Evolutionary conservation across 2,113 vertebrate species (phyloP).

Genomic region (Ia io): DNA sequence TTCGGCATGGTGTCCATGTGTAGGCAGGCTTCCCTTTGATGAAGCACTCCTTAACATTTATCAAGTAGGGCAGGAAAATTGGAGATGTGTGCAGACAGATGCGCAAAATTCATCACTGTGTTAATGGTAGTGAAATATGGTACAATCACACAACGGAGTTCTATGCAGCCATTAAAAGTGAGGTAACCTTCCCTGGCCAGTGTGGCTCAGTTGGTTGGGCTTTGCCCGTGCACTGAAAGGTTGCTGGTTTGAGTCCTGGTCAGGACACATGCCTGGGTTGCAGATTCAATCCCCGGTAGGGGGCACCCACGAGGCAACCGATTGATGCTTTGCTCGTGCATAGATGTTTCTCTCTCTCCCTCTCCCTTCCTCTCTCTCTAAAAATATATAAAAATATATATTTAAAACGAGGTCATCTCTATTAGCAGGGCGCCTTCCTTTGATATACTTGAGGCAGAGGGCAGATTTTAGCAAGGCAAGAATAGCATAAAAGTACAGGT

Average conservation of each 20-base stretch:
- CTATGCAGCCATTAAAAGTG: not conserved
- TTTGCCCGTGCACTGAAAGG: not conserved
- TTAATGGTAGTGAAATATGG: not conserved
- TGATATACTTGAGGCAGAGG: not conserved
- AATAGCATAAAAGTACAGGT: not conserved
- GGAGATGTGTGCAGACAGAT: not conserved
- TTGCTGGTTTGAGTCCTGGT: not conserved
- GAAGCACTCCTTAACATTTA: not conserved
- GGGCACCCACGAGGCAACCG: not conserved
- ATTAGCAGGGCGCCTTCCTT: not conserved
- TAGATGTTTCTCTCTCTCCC: not conserved
- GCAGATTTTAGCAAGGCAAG: not conserved
- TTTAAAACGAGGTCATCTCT: not conserved
- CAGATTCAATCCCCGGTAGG: not conserved
- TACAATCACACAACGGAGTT: not conserved
- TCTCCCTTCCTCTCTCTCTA: not conserved
- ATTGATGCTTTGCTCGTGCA: not conserved
- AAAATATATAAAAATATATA: too few relatives aligned
- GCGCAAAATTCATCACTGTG: not conserved
- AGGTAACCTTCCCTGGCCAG: not conserved
- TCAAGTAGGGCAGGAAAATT: not conserved
- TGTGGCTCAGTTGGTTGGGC: not conserved
- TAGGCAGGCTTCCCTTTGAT: not conserved
- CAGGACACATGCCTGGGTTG: not conserved
- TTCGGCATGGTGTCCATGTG: fast-evolving